Conservation (phyloP, 2,797 vertebrate species). For the Sternotherus odoratus region DNA sequence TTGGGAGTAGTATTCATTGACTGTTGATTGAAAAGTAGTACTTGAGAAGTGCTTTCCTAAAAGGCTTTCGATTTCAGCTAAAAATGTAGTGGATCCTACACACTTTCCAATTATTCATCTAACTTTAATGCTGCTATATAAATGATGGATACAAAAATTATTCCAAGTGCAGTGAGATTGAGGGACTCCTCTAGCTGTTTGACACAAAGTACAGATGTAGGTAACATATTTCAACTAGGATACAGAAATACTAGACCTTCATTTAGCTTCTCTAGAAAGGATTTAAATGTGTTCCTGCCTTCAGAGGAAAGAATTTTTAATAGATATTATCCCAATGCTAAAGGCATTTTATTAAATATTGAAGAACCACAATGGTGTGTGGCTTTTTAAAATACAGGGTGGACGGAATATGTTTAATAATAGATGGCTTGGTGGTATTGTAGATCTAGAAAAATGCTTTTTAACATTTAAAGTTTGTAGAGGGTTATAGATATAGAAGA, state of each 20-base stretch:
- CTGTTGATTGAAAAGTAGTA: not conserved
- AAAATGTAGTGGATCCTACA: conserved; percentile 40
- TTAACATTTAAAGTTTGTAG: not conserved
- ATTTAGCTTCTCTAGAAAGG: not conserved
- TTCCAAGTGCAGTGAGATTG: conserved; percentile 44
- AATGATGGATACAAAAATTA: conserved; percentile 66
- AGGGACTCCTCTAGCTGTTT: not conserved
- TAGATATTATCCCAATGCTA: conserved; percentile 1
- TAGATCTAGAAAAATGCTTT: not conserved
- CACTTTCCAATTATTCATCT: conserved; percentile 58
- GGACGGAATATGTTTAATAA: conserved; percentile 16
- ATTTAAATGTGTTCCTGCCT: not conserved
- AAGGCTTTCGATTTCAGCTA: conserved; percentile 38
- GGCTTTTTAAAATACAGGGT: not conserved
- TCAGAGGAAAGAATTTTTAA: not conserved
- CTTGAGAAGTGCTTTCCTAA: conserved; percentile 23
- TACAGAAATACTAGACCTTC: not conserved
- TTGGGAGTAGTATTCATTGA: not conserved
- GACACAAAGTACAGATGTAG: not conserved
- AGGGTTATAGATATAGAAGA: not conserved
- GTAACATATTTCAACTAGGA: not conserved
- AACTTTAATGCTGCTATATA: conserved; percentile 64
- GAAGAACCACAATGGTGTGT: not conserved
- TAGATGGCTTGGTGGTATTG: not conserved
- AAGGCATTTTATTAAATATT: conserved; percentile 9